A percentile compares a stretch with the other conserved stretches of the same genome.
Conservation (phyloP, 2,888 invertebrate genomes). For the Papilio demoleus region DNA sequence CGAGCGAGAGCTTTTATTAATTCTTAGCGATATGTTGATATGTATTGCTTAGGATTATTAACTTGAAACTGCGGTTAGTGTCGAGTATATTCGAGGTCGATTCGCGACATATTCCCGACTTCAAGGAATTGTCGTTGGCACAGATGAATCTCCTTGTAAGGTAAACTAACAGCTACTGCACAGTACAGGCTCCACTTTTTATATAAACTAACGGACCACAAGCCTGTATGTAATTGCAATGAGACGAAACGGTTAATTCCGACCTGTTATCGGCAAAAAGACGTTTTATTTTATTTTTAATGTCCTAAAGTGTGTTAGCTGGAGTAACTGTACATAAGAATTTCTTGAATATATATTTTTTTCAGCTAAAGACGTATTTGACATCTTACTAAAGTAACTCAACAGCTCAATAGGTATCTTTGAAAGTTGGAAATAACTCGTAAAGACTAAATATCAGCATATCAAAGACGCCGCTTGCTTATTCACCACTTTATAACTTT, state of each 20-base stretch:
- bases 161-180: constrained; percentile 53
- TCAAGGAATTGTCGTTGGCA: constrained; percentile 36
- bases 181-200: constrained; percentile 53
- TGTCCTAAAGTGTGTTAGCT: constrained; percentile 39
- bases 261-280: constrained; percentile 51
- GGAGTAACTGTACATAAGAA: constrained; percentile 11
- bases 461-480: no score
- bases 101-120: constrained; percentile 32
- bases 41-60: no score
- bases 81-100: constrained; percentile 17
- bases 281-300: constrained; percentile 50
- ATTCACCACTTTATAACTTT: no score
- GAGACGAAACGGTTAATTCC: constrained; percentile 53
- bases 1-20: no score
- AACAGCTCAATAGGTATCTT: no score
- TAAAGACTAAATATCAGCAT: no score
- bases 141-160: constrained; percentile 49
- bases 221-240: constrained; percentile 52
- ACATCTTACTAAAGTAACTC: no score
- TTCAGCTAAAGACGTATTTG: no score
- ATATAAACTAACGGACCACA: constrained; percentile 53
- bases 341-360: neutral
- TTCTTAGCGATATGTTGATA: no score
- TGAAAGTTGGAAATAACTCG: no score
- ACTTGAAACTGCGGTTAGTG: no score